These are phyloP conservation scores for Mantis religiosa DNA, from an alignment of 2,888 invertebrate species.

Conservation along the genomic window DNA sequence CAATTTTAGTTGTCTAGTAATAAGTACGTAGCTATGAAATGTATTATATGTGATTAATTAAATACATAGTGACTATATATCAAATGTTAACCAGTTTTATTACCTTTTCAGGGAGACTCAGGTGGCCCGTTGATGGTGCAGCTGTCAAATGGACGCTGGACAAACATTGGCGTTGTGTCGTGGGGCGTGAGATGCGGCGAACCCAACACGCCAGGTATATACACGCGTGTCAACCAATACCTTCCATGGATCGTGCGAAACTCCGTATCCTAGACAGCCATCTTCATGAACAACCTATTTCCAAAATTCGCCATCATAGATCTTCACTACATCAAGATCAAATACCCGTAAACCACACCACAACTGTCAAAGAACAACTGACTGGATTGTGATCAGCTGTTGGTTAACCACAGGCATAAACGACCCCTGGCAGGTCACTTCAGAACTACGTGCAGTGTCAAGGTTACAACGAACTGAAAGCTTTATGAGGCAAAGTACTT, in stretches of 20 bases:
- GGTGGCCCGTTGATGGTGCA: constrained; percentile 79
- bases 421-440: background rate
- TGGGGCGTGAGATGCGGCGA: constrained; percentile 82
- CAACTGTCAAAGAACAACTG: too few species aligned
- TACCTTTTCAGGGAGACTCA: constrained; percentile 65
- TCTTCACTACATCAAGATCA: too few species aligned
- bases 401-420: too few species aligned
- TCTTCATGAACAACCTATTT: too few species aligned
- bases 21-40: too few species aligned
- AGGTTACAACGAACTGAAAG: too few species aligned
- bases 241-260: constrained; percentile 66
- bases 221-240: constrained; percentile 68
- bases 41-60: too few species aligned
- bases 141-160: constrained; percentile 70
- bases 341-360: too few species aligned
- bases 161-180: constrained; percentile 74
- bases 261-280: constrained; percentile 34
- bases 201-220: constrained; percentile 71
- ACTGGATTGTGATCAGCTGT: too few species aligned
- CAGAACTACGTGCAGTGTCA: background rate
- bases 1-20: too few species aligned
- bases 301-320: background rate
- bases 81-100: background rate
- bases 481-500: too few species aligned
- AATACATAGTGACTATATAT: too few species aligned